Conservation (phyloP, 2,888 invertebrate species). For the Eupithecia subfuscata region DNA sequence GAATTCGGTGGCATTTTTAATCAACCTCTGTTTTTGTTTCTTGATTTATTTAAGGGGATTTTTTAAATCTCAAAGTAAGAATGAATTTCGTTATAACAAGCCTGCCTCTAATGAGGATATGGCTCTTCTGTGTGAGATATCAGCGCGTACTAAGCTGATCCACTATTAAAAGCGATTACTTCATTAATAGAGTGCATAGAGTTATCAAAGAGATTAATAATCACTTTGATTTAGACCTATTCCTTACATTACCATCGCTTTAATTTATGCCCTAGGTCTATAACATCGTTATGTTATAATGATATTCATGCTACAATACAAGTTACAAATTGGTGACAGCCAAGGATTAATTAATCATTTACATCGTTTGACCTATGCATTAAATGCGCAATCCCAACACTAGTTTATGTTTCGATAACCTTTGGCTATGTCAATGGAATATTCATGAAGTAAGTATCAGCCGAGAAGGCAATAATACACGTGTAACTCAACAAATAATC, state of each 20-base stretch:
- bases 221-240: background rate
- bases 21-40: background rate
- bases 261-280: background rate
- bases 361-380: background rate
- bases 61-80: background rate
- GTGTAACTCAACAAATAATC: background rate
- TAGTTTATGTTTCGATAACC: conserved; percentile 6
- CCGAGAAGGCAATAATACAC: background rate
- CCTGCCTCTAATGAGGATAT: background rate
- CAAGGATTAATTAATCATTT: background rate
- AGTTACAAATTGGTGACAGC: background rate
- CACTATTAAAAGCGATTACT: background rate
- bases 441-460: background rate
- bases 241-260: background rate
- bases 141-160: background rate
- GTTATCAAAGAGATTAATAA: background rate
- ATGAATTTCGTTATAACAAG: background rate
- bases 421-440: conserved; percentile 8
- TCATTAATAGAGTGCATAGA: background rate
- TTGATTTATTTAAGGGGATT: background rate
- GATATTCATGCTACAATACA: background rate
- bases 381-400: background rate
- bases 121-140: background rate
- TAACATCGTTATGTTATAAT: no score
- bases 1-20: conserved; percentile 55